Conservation (phyloP, 2,113 vertebrate species). For the Brachirus orientalis region DNA sequence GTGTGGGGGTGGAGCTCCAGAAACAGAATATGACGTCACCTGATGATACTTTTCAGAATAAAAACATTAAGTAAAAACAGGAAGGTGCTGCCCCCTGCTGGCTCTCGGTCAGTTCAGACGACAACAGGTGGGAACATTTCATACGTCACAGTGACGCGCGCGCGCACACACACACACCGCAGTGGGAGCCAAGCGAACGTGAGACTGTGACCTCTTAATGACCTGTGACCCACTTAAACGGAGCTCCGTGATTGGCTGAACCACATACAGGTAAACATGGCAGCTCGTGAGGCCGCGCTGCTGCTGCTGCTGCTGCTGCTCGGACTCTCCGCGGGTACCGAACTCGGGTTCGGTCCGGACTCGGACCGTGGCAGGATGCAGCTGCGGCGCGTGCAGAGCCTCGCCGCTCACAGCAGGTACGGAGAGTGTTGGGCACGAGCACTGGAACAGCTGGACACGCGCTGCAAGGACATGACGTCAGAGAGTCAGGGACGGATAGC, state of each 20-base stretch:
- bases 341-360: constrained; percentile 3
- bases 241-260: constrained; percentile 40
- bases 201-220: constrained; percentile 20
- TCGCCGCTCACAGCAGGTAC: constrained; percentile 64
- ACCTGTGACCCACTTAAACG: constrained; percentile 23
- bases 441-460: constrained; percentile 66
- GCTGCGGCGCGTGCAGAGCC: constrained; percentile 60
- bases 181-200: background rate
- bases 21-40: too few species aligned
- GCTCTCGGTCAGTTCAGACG: background rate
- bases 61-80: too few species aligned
- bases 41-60: too few species aligned
- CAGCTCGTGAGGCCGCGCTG: rapidly evolving
- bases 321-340: background rate
- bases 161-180: background rate
- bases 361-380: constrained; percentile 48
- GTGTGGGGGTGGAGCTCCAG: too few species aligned
- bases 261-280: constrained; percentile 39
- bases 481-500: constrained; percentile 78
- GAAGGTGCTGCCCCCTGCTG: too few species aligned
- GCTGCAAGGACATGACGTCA: constrained; percentile 75
- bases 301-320: constrained; percentile 26
- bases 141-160: too few species aligned
- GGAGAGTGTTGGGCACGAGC: constrained; percentile 80
- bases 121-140: background rate